phyloP scores from a whole-genome alignment of 2,797 vertebrate species.

The Gymnodraco acuticeps region DNA sequence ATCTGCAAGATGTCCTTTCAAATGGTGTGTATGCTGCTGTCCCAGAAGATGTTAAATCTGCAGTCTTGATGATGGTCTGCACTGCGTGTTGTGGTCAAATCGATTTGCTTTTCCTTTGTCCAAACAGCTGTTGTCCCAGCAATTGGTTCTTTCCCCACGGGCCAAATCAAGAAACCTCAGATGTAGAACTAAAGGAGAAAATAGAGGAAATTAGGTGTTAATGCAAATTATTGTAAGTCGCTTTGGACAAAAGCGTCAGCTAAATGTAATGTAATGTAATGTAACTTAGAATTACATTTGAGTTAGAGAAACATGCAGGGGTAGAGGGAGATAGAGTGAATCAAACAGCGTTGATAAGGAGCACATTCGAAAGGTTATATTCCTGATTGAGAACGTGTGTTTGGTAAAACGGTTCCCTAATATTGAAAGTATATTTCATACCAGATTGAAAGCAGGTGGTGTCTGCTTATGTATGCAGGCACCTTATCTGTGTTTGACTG shows the following conservation, averaged over 20 bases:
- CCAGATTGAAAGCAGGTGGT: conserved; percentile 11
- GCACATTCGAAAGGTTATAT: conserved; percentile 19
- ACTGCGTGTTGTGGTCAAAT: neutral
- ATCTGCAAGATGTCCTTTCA: conserved; percentile 1
- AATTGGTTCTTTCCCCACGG: conserved; percentile 7
- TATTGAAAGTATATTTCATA: conserved; percentile 33
- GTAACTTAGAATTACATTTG: conserved; percentile 35
- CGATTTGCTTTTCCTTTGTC: conserved; percentile 10
- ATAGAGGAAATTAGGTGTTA: conserved; percentile 20
- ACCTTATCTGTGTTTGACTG: neutral
- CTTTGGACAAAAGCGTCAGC: too few species aligned
- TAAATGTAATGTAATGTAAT: too few species aligned
- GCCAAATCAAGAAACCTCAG: conserved; percentile 24
- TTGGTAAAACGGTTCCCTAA: conserved; percentile 27
- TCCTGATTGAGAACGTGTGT: conserved; percentile 35
- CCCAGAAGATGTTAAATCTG: too few species aligned
- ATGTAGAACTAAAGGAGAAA: conserved; percentile 36
- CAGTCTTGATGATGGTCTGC: neutral
- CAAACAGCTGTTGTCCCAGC: conserved; percentile 1
- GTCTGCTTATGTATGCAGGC: conserved; percentile 34
- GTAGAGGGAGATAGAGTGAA: conserved; percentile 32
- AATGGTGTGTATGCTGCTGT: neutral
- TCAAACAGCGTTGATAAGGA: conserved; percentile 48
- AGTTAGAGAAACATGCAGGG: conserved; percentile 9
- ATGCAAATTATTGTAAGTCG: too few species aligned